These are phyloP conservation scores for Ahaetulla prasina DNA, from an alignment of 2,113 vertebrate genomes.

Conservation along the genomic window DNA sequence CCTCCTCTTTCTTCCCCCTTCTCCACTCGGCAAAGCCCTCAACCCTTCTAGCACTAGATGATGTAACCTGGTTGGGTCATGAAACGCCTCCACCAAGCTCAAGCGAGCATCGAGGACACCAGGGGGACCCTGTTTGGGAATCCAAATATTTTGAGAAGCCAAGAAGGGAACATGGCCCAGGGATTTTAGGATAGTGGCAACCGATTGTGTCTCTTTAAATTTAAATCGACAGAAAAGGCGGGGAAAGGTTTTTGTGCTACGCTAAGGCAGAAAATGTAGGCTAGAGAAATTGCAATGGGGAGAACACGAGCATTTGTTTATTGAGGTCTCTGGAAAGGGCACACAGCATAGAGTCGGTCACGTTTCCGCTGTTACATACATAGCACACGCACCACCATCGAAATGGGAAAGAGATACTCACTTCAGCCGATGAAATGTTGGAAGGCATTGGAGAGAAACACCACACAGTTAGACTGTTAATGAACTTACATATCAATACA, in stretches of 20 bases:
- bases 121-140: background rate
- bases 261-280: conserved; percentile 24
- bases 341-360: conserved; percentile 57
- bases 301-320: conserved; percentile 65
- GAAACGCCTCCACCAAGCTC: too few species aligned
- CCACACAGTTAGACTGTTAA: conserved; percentile 86
- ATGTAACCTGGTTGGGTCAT: too few species aligned
- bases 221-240: background rate
- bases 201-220: conserved; percentile 2
- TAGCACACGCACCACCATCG: conserved; percentile 61
- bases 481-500: conserved; percentile 70
- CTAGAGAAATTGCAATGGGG: conserved; percentile 48
- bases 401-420: conserved; percentile 77
- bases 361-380: background rate
- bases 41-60: too few species aligned
- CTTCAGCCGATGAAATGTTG: conserved; percentile 80
- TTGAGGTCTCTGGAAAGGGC: conserved; percentile 49
- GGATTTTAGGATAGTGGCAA: conserved; percentile 13
- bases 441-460: conserved; percentile 87
- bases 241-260: conserved; percentile 41
- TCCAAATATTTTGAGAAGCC: background rate
- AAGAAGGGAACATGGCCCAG: background rate
- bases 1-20: too few species aligned
- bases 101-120: too few species aligned
- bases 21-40: too few species aligned